Base-by-base conservation (phyloP, 2,113 vertebrate species). In the Nesogale talazaci region DNA sequence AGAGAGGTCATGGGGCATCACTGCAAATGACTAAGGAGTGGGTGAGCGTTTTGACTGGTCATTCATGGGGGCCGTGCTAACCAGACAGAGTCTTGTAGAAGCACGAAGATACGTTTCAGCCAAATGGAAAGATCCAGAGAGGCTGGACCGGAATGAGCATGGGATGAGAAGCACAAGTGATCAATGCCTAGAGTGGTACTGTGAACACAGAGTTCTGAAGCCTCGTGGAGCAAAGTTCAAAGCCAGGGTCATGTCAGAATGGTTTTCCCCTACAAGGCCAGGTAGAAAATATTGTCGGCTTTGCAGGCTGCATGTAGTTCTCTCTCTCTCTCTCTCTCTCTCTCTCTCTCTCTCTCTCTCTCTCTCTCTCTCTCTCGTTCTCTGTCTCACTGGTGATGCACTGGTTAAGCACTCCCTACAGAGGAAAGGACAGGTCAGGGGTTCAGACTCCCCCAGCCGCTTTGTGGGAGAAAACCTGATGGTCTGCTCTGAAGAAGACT, bases 61-160 rank as follows among this genome's bases (percentile, higher is more conserved):
- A 16, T 67, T 57, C 72, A 29, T 3, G 22, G 80, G 16, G 22
- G 17, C 79, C 23, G 1, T 69, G 74, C 15, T 4, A 36, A 56
- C 6, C 19, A 61, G 40, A 31, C 17, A 27, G 25, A 77, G 59
- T 42, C 20, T 87, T 74, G 23, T 75, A 19, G 31, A 94, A 86
- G 72, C n/a, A 23, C 27, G 57, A 80, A 57, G n/a, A 8, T 59
- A 34, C 83, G 82, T 86, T 88, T 67, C 76, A 95, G 15, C 52
- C n/a, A 11, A 56, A 15, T 72, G 38, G 70, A 83, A 61, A 22
- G 23, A 61, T 65, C 29, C 17, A 65, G 63, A 5, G 25, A 65
- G 23, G 25, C 9, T 65, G 63, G 63, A 27, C 23, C 63, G 36
- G 56, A 15, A 86, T 23, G 75, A 90, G 27, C 8, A 40, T 1